Evolutionary conservation across 2,113 vertebrate species (phyloP), one percentile per base, ranked within the genome.

Genomic region (Limanda limanda): DNA sequence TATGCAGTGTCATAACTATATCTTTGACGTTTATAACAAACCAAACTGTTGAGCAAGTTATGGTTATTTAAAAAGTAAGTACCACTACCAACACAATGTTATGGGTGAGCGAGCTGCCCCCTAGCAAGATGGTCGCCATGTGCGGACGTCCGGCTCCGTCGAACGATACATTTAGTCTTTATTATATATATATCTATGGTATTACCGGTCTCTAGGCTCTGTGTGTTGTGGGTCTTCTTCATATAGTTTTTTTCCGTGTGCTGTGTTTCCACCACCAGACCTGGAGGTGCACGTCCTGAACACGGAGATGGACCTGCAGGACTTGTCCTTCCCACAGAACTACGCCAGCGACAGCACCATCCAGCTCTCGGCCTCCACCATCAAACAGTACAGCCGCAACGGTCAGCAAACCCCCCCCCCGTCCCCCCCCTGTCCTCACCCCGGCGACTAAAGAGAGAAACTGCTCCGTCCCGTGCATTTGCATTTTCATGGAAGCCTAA

Each of bases 321-420:
- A 97, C 80, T 88, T 98, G 86, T 95, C 96, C 48, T 98, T 98
- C 77, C 97, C 97, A 1, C 95, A 97, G 88, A 96, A 95, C 61
- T 94, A 95, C 2, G 92, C 94, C 55, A 96, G 95, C 0, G 95
- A 96, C 87, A 96, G 95, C 92, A 95, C 95, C 84, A 98, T 98
- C 90, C 96, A 97, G 90, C 96, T 98, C 15, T 96, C 96, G 0
- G 96, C 96, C 60, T 97, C 96, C 55, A 97, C 96, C 11, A 96
- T 97, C 93, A 98, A 98, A 74, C 97, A 97, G 94, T 97, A 97
- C 94, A 97, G 96, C 85, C 97, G 96, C 31, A 98, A 97, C 0
- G 97, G 97, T 98, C 88, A 96, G 96, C 81, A 84, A 8, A 27
- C 51, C 65, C 21, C 55, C 27, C 3, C 10, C 27, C 45, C 64